Base-by-base conservation (phyloP, 2,797 vertebrate genomes). In the Sebastes hubbsi region DNA sequence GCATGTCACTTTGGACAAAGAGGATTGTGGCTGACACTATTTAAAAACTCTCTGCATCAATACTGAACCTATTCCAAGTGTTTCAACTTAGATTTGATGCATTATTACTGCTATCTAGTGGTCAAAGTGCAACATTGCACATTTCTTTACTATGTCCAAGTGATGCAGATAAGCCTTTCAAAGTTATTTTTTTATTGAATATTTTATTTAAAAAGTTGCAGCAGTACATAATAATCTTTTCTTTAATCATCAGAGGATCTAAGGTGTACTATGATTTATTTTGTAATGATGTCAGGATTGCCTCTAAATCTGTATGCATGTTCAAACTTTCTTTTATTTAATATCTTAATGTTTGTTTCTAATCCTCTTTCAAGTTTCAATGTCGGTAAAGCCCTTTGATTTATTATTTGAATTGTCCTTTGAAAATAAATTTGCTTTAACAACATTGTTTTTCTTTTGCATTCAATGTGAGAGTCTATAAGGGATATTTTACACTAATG, bases 61-160 rank as follows among this genome's bases (percentile, higher is more conserved):
- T 11, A 5, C 10, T 59, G 14, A 46, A 38, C 22, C 7, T 27
- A 29, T 18, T 13, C 0, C 36, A 6, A 38, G 1, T 6, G 22
- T 27, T 52, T n/a, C 6, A 27, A 58, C 3, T 30, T 55, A 34
- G 38, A 77, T 94, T 92, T 83, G 82, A 84, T 90, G 88, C 92
- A 84, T 86, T 92, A 79, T 84, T 96, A 93, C 95, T 93, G 96
- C 96, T 89, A 94, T 97, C 96, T 96, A 96, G 95, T 97, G 97
- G 95, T 72, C 84, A 58, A 86, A 94, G 69, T 62, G 2, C 83
- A 63, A 75, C 89, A 66, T 60, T 88, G 68, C 88, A 87, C 0
- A 54, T 65, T 56, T 38, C 6, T 32, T 2, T 8, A 54, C 3
- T 30, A 9, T 1, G 16, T 3, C 4, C 7, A 63, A 16, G 18